Base-by-base conservation (phyloP, 2,888 invertebrate genomes). In the Acanthopleura granulata region DNA sequence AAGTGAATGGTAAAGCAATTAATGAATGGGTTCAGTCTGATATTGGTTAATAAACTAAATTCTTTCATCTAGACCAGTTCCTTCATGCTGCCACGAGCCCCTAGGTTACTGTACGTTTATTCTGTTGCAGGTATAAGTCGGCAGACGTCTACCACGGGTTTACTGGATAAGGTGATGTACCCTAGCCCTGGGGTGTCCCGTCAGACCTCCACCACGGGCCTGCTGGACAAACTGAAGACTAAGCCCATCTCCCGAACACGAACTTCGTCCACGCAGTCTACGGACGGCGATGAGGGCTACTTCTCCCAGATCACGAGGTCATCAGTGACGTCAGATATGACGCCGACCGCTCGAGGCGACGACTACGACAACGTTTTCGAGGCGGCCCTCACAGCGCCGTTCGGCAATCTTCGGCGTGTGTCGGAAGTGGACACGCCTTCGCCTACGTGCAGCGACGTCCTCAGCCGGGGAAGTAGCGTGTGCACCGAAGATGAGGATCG, bases 171-270 rank as follows among this genome's bases (percentile, higher is more conserved):
- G 29, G 25, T 66, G 18, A 66, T 66, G 6, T 25, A 66, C 14
- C 66, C 66, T 6, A 66, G 70, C 49, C n/a, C 72, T 72, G 72
- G 72, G 4, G 69, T 77, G 49, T 73, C 62, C 72, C 74, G 74
- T 12, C 77, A 74, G 40, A 76, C 77, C 12, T 75, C 75, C 51
- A 74, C 75, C 30, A 69, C 73, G 6, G 76, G 75, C 15, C 72
- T 79, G 1, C 49, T 66, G 25, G 66, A 66, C 66, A 22, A 27
- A 25, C 25, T 66, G 25, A 57, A 66, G 22, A 6, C 29, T 16
- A 66, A 57, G 25, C 22, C 27, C 25, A 6, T 25, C 22, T 66
- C 66, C 25, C 22, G 29, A 66, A 66, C 66, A 3, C 22, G 66
- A 1, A 66, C 22, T 16, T 66, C 66, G 3, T 66, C 66, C 3